These are phyloP conservation scores for Calonectris borealis DNA, from an alignment of 2,113 vertebrate species.

Conservation along the genomic window DNA sequence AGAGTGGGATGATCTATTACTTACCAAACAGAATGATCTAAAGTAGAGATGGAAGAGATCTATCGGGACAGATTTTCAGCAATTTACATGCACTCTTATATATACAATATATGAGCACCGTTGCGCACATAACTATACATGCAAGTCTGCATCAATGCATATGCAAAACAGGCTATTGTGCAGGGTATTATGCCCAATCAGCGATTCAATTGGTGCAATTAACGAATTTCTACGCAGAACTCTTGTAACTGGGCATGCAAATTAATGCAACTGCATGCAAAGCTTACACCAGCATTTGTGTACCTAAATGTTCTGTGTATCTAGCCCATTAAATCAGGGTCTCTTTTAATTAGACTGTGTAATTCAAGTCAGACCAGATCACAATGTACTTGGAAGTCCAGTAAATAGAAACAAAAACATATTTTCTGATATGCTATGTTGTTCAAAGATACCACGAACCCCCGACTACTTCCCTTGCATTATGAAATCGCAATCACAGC, in stretches of 20 bases:
- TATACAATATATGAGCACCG: slow-evolving; percentile 7
- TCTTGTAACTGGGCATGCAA: slow-evolving; percentile 28
- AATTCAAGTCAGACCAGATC: slow-evolving; percentile 21
- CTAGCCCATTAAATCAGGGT: slow-evolving; percentile 26
- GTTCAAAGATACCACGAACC: neutral
- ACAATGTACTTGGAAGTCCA: neutral
- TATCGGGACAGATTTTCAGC: slow-evolving; percentile 44
- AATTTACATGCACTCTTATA: slow-evolving; percentile 29
- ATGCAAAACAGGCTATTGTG: slow-evolving; percentile 52
- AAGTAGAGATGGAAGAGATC: slow-evolving; percentile 37
- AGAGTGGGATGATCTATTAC: slow-evolving; percentile 36
- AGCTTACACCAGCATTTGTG: slow-evolving; percentile 28
- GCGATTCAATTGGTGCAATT: slow-evolving; percentile 42
- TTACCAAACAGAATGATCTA: slow-evolving; percentile 50
- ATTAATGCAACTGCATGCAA: slow-evolving; percentile 36
- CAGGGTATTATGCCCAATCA: slow-evolving; percentile 38
- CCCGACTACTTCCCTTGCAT: neutral
- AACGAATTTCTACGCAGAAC: slow-evolving; percentile 41
- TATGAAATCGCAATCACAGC: neutral
- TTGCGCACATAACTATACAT: slow-evolving; percentile 39
- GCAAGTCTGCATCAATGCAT: neutral
- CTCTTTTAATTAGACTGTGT: slow-evolving; percentile 30
- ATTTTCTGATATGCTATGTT: neutral
- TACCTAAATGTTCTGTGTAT: slow-evolving; percentile 25
- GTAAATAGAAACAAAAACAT: neutral